Percentiles rank a stretch among this genome's conserved stretches.
phyloP scores from a whole-genome alignment of 2,113 vertebrate genomes.

The Paradoxurus hermaphroditus region DNA sequence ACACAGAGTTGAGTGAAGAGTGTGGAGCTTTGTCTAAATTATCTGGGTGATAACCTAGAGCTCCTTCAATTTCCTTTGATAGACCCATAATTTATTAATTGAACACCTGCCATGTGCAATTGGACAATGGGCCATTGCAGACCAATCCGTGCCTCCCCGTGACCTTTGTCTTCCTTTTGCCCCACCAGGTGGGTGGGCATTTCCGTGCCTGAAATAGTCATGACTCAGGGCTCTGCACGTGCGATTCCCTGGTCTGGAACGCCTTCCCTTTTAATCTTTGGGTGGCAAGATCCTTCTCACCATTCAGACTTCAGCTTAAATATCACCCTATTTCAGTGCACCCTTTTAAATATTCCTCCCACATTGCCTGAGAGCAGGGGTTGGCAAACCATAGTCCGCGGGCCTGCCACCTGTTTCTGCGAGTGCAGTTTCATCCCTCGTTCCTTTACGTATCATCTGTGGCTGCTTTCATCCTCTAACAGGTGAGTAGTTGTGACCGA shows the following conservation, averaged over 20 bases:
- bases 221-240: neutral
- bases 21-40: neutral
- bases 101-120: neutral
- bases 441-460: neutral
- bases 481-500: neutral
- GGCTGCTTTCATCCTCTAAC: neutral
- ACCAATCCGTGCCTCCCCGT: neutral
- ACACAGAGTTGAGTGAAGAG: neutral
- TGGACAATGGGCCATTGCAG: neutral
- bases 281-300: neutral
- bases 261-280: neutral
- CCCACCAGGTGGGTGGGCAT: neutral
- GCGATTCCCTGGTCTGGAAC: neutral
- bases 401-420: neutral
- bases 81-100: neutral
- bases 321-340: neutral
- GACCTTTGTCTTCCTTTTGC: neutral
- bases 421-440: neutral
- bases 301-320: neutral
- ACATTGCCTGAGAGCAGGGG: neutral
- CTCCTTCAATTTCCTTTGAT: neutral
- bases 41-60: neutral
- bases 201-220: neutral
- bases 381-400: neutral
- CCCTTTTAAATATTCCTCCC: neutral